Conservation (phyloP, 2,797 vertebrate species). For the Distichodus sexfasciatus region DNA sequence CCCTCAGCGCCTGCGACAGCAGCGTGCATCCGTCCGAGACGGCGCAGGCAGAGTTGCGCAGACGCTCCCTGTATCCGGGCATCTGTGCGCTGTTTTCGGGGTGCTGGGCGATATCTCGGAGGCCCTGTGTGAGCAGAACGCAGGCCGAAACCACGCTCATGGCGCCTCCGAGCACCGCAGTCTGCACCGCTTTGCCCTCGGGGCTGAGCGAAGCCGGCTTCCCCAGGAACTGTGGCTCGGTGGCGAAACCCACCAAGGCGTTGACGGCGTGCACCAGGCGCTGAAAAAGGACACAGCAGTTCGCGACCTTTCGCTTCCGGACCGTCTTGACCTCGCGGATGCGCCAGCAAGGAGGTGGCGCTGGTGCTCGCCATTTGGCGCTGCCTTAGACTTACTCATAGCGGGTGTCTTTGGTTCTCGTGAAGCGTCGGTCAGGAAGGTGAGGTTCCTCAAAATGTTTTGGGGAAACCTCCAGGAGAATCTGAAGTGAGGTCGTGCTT, state of each 20-base stretch:
- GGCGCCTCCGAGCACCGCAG: conserved; percentile 93
- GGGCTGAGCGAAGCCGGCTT: conserved; percentile 84
- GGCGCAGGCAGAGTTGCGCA: conserved; percentile 92
- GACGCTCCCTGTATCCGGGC: conserved; percentile 92
- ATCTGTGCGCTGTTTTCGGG: conserved; percentile 92
- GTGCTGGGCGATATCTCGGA: conserved; percentile 96
- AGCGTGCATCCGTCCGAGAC: conserved; percentile 96
- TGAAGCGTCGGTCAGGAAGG: conserved; percentile 91
- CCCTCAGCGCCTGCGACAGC: conserved; percentile 96
- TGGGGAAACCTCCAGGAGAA: conserved; percentile 95
- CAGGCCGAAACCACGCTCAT: conserved; percentile 99
- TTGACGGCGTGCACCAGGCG: conserved; percentile 88
- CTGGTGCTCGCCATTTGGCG: conserved; percentile 96
- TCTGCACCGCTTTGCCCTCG: conserved; percentile 96
- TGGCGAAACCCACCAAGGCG: conserved; percentile 94
- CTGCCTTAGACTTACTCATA: conserved; percentile 96
- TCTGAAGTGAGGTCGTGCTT: conserved; percentile 85
- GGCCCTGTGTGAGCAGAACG: conserved; percentile 97
- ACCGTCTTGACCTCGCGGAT: conserved; percentile 93
- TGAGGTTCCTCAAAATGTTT: conserved; percentile 92
- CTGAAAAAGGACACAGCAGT: conserved; percentile 91
- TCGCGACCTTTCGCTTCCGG: conserved; percentile 88
- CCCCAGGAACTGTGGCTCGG: conserved; percentile 95
- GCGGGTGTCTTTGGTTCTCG: conserved; percentile 87
- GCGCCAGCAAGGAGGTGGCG: conserved; percentile 91